Percentiles rank a stretch among this genome's conserved stretches.
These are phyloP conservation scores for Sciurus niger DNA, from an alignment of 2,113 vertebrate species.

Conservation along the genomic window DNA sequence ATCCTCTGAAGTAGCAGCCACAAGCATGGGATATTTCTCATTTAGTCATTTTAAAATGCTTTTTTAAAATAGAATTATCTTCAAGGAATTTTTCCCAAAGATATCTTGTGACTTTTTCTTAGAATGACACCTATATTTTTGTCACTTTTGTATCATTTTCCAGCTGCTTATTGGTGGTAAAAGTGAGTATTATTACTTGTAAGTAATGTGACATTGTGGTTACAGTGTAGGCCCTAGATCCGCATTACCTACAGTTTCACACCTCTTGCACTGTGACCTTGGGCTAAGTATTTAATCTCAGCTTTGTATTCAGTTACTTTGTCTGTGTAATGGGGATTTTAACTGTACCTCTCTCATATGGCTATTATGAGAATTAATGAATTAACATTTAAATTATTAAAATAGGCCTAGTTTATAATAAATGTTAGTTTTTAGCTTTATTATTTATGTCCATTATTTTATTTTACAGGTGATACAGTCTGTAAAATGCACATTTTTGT, in stretches of 20 bases:
- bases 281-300: neutral
- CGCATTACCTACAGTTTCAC: neutral
- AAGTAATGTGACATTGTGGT: neutral
- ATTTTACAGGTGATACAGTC: neutral
- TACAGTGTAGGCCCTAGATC: neutral
- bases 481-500: neutral
- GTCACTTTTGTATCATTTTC: neutral
- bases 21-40: neutral
- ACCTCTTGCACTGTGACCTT: neutral
- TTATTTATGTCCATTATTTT: neutral
- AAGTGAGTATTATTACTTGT: neutral
- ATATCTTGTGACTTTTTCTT: neutral
- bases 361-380: neutral
- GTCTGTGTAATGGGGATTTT: neutral
- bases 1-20: neutral
- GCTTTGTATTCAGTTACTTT: neutral
- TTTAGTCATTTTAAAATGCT: neutral
- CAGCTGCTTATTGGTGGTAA: neutral
- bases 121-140: neutral
- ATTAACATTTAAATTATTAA: slow-evolving; percentile 24
- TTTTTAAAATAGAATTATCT: neutral
- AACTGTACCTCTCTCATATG: neutral
- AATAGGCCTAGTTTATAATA: neutral
- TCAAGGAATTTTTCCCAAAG: neutral
- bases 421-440: neutral